Conservation (phyloP, 1,140 invertebrate species). For the Ceratina calcarata region DNA sequence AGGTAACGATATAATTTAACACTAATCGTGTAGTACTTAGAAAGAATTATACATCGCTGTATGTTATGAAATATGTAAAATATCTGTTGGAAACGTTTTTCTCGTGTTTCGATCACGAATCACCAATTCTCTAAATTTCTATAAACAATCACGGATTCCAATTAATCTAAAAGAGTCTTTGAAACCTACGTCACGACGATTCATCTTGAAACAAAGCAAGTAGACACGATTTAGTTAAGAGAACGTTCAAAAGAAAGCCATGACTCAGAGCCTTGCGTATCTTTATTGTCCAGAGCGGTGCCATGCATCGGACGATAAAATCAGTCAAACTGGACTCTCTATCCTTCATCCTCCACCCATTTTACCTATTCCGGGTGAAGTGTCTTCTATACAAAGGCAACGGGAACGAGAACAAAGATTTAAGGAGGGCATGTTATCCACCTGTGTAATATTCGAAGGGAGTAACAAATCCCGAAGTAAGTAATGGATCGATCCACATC, state of each 20-base stretch:
- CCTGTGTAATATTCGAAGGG: no score
- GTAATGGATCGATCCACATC: not conserved
- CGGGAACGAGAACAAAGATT: no score
- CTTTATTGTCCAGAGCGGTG: slow-evolving; percentile 22
- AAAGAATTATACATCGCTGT: no score
- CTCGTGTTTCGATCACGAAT: no score
- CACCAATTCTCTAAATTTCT: not conserved
- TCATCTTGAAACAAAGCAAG: not conserved
- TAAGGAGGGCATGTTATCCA: no score
- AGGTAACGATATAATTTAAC: no score
- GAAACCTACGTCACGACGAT: not conserved
- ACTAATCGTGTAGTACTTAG: no score
- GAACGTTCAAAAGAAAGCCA: not conserved
- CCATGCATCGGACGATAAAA: slow-evolving; percentile 46
- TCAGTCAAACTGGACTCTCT: not conserved
- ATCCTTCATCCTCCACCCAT: slow-evolving; percentile 24
- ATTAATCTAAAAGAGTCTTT: not conserved
- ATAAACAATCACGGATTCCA: not conserved
- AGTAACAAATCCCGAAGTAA: no score
- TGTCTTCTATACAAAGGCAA: not conserved
- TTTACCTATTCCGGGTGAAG: not conserved
- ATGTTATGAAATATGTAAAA: no score
- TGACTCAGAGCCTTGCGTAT: slow-evolving; percentile 14
- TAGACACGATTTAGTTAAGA: not conserved
- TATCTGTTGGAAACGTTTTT: not conserved